Evolutionary conservation across 1,140 invertebrate species (phyloP), one percentile per base, ranked within the genome.

Genomic region (Microplitis demolitor): DNA sequence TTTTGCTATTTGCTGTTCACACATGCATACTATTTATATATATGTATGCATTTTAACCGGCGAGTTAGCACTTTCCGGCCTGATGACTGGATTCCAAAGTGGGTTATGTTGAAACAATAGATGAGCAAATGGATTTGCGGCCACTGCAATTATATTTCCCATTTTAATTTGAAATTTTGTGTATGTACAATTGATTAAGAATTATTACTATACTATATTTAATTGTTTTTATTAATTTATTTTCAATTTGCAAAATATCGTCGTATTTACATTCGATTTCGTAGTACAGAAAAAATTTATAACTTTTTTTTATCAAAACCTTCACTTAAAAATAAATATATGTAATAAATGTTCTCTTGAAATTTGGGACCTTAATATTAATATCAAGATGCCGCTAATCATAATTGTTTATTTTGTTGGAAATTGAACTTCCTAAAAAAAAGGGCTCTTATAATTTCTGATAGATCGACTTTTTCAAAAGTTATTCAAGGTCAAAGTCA

Each of bases 31-130:
- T 34, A 9, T 56, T 60, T 33, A 33, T 16, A 56, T 56, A 11
- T 56, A 24, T 56, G n/a, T 13, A n/a, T 60, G 24, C 33, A 60
- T 60, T 60, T 24, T 14, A 33, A 60, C 9, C 6, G 24, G 31
- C 58, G 58, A 60, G 58, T 60, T 60, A 60, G 58, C 58, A 24
- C 58, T 60, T 54, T 60, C 58, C 24, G 58, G 58, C 58, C 58
- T 60, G 58, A 60, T 60, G 58, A 60, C 58, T 34, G 31, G 58
- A 60, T 60, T 24, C 6, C 24, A 60, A 60, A 60, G 58, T 60
- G 58, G 31, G 58, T 60, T 60, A 60, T 24, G 31, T 60, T 60
- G 58, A 60, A 60, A 60, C 58, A 60, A 60, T 60, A 60, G 58
- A 33, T 24, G 58, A 24, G 24, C 58, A 60, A 60, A 60, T 60